phyloP scores from a whole-genome alignment of 1,140 invertebrate species.

The Zaprionus ghesquierei region DNA sequence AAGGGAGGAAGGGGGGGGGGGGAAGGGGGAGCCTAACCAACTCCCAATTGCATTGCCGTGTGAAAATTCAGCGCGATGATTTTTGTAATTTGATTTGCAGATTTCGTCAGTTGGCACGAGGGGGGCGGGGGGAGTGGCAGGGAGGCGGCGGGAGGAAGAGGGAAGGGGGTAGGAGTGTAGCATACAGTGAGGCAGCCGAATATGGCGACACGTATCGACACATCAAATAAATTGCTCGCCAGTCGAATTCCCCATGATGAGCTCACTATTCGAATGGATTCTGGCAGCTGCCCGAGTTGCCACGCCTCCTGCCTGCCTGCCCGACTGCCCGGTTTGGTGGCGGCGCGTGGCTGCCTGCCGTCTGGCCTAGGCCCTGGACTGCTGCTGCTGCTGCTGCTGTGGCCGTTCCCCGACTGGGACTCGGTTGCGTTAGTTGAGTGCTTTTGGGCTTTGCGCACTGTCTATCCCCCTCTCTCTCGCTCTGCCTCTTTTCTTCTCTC shows the following conservation, averaged over 20 bases:
- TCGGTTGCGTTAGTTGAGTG: conserved; percentile 61
- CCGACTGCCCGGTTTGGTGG: neutral
- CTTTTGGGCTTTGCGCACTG: conserved; percentile 37
- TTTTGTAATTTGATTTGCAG: conserved; percentile 81
- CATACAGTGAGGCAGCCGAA: neutral
- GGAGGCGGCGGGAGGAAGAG: neutral
- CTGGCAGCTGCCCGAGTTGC: conserved; percentile 19
- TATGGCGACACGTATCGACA: conserved; percentile 61
- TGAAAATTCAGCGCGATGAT: conserved; percentile 78
- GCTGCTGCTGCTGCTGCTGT: conserved; percentile 18
- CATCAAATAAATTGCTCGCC: conserved; percentile 67
- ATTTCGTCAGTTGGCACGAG: conserved; percentile 41
- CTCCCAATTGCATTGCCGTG: conserved; percentile 67
- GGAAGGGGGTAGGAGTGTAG: too few relatives aligned
- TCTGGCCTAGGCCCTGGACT: neutral
- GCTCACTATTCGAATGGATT: conserved; percentile 32
- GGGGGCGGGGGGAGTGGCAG: neutral
- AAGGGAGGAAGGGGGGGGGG: neutral
- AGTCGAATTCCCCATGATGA: conserved; percentile 61
- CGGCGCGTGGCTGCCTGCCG: neutral
- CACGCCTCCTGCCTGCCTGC: neutral
- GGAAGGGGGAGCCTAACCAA: conserved; percentile 1
- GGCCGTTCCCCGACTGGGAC: conserved; percentile 33
- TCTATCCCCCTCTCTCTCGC: neutral
- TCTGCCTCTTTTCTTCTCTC: too few relatives aligned